Evolutionary conservation across 2,113 vertebrate species (phyloP), one percentile per base, ranked within the genome.

Genomic region (Odontophorus gujanensis): DNA sequence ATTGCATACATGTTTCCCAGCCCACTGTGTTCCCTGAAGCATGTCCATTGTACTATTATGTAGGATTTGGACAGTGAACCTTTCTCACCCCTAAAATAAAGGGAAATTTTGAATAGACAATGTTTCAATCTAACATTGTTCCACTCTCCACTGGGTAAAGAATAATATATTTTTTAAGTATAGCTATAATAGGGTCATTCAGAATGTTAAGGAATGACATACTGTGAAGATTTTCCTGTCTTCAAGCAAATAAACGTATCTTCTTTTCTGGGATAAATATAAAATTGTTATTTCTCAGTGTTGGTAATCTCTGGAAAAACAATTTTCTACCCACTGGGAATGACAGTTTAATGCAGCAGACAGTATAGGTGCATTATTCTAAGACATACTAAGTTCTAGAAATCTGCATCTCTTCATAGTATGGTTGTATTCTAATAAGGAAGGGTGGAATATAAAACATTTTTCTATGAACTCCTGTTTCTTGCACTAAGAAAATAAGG

Each of bases 51-150:
- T 68, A 97, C 90, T 96, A 91, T 96, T 97, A 77, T 92, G 75
- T 90, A 95, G 93, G 47, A 81, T 97, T 98, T 94, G 92, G 85
- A 98, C 89, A 97, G 97, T 95, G 93, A 95, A 68, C 68, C 45
- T 85, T 97, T 94, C 87, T 58, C 80, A 93, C 84, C 87, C 96
- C 95, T 95, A 96, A 97, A 96, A 97, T 95, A 97, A 98, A 97
- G 85, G 89, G 77, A 81, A 69, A 72, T 79, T 91, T 85, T 95
- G 75, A 96, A 96, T 92, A 93, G 95, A 93, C 95, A 95, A 96
- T 93, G 93, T 96, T 98, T 98, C 94, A 97, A 97, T 98, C 96
- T 98, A 96, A 96, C 97, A 96, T 97, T 97, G 95, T 97, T 96
- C 62, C 87, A 82, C 91, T 87, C 68, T 78, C 66, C 93, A 80